Percentiles rank a stretch among this genome's conserved stretches.
These are phyloP conservation scores for Lates calcarifer DNA, from an alignment of 2,113 vertebrate genomes.

Conservation along the genomic window DNA sequence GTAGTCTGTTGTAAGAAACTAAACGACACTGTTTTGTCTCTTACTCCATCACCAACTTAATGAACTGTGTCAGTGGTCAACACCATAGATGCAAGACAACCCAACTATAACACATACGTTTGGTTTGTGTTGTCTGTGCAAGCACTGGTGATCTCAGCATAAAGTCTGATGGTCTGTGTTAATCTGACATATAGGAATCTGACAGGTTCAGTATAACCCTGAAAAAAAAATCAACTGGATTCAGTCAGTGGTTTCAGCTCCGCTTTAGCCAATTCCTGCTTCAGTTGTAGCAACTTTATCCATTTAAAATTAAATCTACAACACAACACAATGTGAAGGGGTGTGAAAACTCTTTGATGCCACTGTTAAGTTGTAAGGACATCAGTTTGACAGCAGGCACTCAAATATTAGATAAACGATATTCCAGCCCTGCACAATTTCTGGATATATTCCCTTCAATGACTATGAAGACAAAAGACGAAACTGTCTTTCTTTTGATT, in stretches of 20 bases:
- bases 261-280: neutral
- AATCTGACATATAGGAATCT: neutral
- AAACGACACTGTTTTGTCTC: neutral
- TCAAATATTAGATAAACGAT: neutral
- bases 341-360: no score
- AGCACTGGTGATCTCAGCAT: neutral
- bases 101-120: neutral
- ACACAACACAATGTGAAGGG: neutral
- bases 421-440: neutral
- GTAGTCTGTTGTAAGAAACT: neutral
- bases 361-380: no score
- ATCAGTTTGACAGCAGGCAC: neutral
- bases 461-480: neutral
- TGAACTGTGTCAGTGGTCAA: neutral
- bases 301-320: neutral
- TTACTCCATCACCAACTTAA: slow-evolving; percentile 26
- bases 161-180: neutral
- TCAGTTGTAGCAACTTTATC: no score
- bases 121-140: slow-evolving; percentile 1
- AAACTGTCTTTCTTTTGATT: neutral
- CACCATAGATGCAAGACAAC: neutral
- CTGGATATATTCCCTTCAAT: neutral
- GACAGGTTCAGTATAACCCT: neutral
- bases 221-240: neutral
- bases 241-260: neutral